Conservation (phyloP, 2,113 vertebrate species). For the Centropristis striata region DNA sequence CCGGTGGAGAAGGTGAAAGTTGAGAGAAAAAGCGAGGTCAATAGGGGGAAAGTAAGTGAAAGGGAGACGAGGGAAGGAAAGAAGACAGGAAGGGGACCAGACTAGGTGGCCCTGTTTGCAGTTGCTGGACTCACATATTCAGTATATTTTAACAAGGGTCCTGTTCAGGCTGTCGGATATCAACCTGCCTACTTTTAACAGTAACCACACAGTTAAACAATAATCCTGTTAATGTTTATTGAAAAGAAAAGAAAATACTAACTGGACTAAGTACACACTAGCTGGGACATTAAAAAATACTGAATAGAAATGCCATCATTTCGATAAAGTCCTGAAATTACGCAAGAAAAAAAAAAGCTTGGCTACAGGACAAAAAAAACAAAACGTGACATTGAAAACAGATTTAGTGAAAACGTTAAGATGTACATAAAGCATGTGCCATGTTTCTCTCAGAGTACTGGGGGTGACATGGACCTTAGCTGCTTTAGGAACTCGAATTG, state of each 20-base stretch:
- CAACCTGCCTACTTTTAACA: background rate
- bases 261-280: background rate
- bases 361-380: too few species aligned
- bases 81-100: background rate
- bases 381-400: too few species aligned
- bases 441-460: too few species aligned
- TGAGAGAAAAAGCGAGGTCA: slow-evolving; percentile 38
- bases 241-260: background rate
- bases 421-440: too few species aligned
- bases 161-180: background rate
- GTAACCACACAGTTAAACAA: background rate
- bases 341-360: too few species aligned
- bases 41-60: background rate
- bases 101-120: background rate
- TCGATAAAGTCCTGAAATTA: too few species aligned
- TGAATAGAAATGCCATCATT: too few species aligned
- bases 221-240: slow-evolving; percentile 1
- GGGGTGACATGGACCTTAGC: too few species aligned
- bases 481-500: too few species aligned
- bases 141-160: background rate
- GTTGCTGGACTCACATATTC: slow-evolving; percentile 1
- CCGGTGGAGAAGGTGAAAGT: slow-evolving; percentile 46
- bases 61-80: background rate
- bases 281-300: too few species aligned
- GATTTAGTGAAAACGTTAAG: too few species aligned